Evolutionary conservation across 2,797 vertebrate genomes (phyloP).

Genomic region (Liparis tanakae): DNA sequence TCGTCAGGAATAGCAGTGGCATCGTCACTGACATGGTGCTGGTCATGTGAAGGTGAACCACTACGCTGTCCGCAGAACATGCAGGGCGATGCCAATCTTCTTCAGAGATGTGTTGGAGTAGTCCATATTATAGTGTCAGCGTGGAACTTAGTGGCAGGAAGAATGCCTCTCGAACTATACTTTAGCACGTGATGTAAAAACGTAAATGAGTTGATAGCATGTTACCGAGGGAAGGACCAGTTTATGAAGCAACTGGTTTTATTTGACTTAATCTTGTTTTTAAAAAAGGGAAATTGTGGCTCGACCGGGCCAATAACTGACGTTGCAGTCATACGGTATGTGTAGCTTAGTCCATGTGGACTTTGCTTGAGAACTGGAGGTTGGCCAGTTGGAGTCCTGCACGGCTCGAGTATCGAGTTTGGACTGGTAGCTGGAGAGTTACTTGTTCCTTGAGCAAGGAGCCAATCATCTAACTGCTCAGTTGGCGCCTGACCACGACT

Average conservation of each 20-base stretch:
- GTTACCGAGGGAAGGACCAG: not conserved
- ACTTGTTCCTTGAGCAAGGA: slow-evolving; percentile 2
- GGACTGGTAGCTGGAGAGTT: not conserved
- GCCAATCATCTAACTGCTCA: not conserved
- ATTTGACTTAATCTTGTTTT: not conserved
- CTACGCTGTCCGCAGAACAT: not conserved
- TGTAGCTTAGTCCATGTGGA: not conserved
- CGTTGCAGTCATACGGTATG: not conserved
- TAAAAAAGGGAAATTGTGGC: not conserved
- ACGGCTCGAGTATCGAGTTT: not conserved
- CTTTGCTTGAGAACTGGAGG: not conserved
- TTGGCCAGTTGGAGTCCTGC: not conserved
- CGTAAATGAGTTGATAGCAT: not conserved
- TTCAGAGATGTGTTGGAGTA: slow-evolving; percentile 1
- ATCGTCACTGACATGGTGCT: not conserved
- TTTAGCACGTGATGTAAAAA: too few species aligned
- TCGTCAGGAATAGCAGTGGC: not conserved
- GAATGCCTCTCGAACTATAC: too few species aligned
- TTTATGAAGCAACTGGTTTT: not conserved
- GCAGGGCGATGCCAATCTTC: not conserved
- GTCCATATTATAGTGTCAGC: not conserved
- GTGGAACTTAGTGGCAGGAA: not conserved
- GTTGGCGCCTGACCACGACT: not conserved
- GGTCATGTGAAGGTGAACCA: slow-evolving; percentile 6
- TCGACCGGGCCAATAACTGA: not conserved